Percentiles rank a stretch among this genome's conserved stretches.
These are phyloP conservation scores for Setophaga coronata DNA, from an alignment of 2,113 vertebrate species.

Conservation along the genomic window DNA sequence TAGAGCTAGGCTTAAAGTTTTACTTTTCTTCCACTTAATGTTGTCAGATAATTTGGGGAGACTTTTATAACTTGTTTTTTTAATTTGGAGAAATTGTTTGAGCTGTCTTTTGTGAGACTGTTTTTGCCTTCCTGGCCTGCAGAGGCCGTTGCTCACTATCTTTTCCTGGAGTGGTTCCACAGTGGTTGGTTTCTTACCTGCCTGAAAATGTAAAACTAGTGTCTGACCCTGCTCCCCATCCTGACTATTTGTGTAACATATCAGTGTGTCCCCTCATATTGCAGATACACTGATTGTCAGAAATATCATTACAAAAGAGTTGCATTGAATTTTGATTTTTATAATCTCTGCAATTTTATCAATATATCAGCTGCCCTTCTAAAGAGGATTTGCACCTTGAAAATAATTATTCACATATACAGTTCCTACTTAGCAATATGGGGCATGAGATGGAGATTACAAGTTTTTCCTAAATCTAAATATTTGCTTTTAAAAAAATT, in stretches of 20 bases:
- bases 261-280: not conserved
- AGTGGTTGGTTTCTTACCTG: not conserved
- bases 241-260: not conserved
- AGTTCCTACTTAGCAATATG: not conserved
- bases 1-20: not conserved
- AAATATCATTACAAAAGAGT: not conserved
- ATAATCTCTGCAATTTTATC: not conserved
- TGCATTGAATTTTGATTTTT: not conserved
- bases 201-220: not conserved
- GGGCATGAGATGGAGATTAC: not conserved
- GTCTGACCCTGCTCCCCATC: not conserved
- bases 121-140: conserved; percentile 37
- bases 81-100: not conserved
- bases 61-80: not conserved
- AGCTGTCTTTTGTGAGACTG: not conserved
- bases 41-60: not conserved
- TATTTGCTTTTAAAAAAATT: not conserved
- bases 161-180: not conserved
- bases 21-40: not conserved
- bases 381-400: not conserved
- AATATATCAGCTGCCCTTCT: not conserved
- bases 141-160: conserved; percentile 65
- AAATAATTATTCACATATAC: not conserved
- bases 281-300: not conserved
- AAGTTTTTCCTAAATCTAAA: not conserved